Percentiles rank a stretch among this genome's conserved stretches.
phyloP scores from a whole-genome alignment of 2,113 vertebrate genomes.

The Heliornis fulica region DNA sequence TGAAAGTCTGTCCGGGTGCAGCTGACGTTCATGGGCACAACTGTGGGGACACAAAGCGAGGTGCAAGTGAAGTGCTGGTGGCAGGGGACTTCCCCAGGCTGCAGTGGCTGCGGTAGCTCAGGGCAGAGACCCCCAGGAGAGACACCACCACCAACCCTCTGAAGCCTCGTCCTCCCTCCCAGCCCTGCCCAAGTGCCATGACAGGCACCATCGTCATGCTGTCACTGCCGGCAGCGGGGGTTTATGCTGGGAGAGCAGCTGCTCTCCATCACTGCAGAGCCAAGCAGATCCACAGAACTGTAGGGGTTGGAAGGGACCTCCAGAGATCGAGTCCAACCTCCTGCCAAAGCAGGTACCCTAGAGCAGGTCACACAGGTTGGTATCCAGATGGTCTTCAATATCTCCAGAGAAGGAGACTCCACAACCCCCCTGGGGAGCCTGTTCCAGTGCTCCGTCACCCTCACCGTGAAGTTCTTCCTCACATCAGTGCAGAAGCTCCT shows the following conservation, averaged over 20 bases:
- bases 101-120: background rate
- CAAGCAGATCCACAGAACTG: too few relatives aligned
- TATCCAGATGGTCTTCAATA: too few relatives aligned
- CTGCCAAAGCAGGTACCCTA: too few relatives aligned
- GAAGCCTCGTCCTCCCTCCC: background rate
- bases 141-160: background rate
- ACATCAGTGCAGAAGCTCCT: too few relatives aligned
- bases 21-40: constrained; percentile 92
- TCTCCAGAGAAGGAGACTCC: too few relatives aligned
- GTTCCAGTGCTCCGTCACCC: too few relatives aligned
- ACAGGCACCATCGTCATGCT: background rate
- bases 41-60: constrained; percentile 59
- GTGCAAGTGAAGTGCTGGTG: accelerated
- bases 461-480: too few relatives aligned
- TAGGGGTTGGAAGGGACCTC: too few relatives aligned
- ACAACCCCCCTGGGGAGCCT: too few relatives aligned
- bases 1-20: constrained; percentile 95
- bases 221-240: background rate
- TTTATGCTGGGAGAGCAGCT: background rate
- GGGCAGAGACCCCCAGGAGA: background rate
- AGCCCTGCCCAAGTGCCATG: background rate
- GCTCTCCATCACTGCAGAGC: background rate
- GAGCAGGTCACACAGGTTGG: too few relatives aligned
- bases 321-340: too few relatives aligned
- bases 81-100: background rate